Conservation (phyloP, 2,113 vertebrate genomes). For the Mohoua ochrocephala region DNA sequence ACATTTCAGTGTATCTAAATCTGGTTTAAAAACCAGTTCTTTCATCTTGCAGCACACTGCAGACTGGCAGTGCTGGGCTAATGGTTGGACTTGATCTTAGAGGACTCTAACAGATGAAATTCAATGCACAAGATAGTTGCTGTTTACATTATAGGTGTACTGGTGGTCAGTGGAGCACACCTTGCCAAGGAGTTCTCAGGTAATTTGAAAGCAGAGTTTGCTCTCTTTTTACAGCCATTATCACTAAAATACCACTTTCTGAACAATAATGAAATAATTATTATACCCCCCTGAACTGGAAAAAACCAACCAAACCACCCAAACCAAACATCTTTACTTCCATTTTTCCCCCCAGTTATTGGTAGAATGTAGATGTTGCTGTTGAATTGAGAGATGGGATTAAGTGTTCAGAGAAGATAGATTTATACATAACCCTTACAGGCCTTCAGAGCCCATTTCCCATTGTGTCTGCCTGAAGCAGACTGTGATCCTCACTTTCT, state of each 20-base stretch:
- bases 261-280: background rate
- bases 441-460: background rate
- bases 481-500: background rate
- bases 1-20: background rate
- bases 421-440: background rate
- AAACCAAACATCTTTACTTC: background rate
- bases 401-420: background rate
- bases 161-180: background rate
- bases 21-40: background rate
- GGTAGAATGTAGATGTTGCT: background rate
- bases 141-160: background rate
- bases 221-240: background rate
- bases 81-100: background rate
- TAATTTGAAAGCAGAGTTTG: background rate
- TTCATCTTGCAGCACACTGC: background rate
- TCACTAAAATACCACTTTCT: background rate
- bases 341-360: background rate
- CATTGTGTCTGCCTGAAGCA: background rate
- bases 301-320: background rate
- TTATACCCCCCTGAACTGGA: background rate
- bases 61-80: background rate
- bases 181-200: background rate
- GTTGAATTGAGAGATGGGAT: background rate
- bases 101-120: background rate
- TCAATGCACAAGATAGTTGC: background rate